Evolutionary conservation across 2,113 vertebrate genomes (phyloP).

Genomic region (Solenodon paradoxus): DNA sequence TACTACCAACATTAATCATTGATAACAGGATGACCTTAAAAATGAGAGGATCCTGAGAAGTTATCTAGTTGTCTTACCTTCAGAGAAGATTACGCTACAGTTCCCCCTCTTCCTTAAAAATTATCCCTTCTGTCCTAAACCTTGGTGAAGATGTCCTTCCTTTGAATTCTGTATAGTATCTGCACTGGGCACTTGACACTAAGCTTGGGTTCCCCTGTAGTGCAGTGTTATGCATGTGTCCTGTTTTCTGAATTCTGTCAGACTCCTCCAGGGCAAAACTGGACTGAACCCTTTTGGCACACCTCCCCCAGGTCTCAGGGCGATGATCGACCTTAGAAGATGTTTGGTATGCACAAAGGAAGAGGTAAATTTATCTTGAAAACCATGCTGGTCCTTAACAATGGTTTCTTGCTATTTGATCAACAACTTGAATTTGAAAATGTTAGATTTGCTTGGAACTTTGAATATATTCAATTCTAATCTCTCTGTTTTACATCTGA

Average conservation of each 20-base stretch:
- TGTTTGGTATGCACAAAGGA: not conserved
- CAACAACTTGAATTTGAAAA: not conserved
- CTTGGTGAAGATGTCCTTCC: not conserved
- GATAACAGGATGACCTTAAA: not conserved
- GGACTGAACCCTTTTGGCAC: not conserved
- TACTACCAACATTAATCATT: not conserved
- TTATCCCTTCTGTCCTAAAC: not conserved
- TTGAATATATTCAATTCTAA: not conserved
- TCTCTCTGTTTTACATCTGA: not conserved
- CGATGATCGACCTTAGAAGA: not conserved
- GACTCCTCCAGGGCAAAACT: not conserved
- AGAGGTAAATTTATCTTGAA: not conserved
- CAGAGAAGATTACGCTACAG: not conserved
- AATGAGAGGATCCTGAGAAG: not conserved
- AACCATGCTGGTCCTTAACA: not conserved
- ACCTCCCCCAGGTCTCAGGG: too few relatives aligned
- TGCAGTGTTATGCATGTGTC: not conserved
- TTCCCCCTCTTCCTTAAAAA: not conserved
- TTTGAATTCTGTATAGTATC: not conserved
- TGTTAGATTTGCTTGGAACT: not conserved
- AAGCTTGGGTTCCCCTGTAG: not conserved
- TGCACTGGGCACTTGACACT: not conserved
- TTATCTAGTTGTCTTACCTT: not conserved
- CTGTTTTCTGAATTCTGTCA: not conserved
- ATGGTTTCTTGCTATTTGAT: conserved; percentile 7